These are phyloP conservation scores for Macrobrachium nipponense DNA, from an alignment of 1,140 invertebrate genomes.

Conservation along the genomic window DNA sequence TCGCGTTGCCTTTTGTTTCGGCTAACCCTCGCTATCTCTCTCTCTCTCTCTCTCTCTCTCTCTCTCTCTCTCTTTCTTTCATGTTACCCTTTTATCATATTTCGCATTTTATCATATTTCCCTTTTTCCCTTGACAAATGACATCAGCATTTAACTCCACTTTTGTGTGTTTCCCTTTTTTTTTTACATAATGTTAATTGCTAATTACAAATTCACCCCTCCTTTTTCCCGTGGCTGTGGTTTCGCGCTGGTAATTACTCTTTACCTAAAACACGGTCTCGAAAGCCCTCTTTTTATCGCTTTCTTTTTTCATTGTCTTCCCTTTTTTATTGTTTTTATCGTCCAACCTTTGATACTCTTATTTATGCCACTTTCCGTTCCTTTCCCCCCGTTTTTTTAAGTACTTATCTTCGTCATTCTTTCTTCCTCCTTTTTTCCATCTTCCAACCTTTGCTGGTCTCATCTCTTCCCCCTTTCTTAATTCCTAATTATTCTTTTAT, in stretches of 20 bases:
- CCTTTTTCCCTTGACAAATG: neutral
- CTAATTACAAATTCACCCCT: neutral
- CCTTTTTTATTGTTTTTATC: neutral
- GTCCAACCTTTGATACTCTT: no score
- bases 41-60: neutral
- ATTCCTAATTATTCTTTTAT: no score
- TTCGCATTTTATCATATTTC: neutral
- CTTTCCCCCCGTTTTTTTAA: neutral
- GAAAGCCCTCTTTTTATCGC: constrained; percentile 2
- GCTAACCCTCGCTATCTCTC: neutral
- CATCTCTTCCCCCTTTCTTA: no score
- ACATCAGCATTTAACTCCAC: neutral
- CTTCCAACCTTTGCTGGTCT: no score
- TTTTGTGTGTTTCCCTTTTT: constrained; percentile 3
- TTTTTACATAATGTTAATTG: neutral
- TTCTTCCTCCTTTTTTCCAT: no score
- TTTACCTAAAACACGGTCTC: neutral
- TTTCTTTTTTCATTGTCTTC: neutral
- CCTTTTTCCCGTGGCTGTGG: neutral
- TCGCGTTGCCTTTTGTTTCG: neutral
- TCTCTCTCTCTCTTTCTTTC: neutral
- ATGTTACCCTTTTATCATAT: neutral
- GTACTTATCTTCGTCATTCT: neutral
- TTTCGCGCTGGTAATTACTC: neutral
- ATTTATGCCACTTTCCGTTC: neutral